Percentiles rank a stretch among this genome's conserved stretches.
These are phyloP conservation scores for Prorops nasuta DNA, from an alignment of 1,140 invertebrate genomes.

Conservation along the genomic window DNA sequence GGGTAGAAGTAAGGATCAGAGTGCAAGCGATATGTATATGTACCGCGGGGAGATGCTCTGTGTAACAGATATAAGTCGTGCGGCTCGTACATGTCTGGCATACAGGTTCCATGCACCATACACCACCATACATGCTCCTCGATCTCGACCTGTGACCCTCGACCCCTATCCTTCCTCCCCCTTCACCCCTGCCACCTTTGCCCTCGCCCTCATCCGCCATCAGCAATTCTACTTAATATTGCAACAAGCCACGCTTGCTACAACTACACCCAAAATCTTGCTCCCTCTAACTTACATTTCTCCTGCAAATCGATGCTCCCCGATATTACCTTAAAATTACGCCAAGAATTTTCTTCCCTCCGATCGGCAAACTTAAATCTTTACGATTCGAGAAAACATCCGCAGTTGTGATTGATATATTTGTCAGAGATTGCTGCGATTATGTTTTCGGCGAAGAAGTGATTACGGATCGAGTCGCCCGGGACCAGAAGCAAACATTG, in stretches of 20 bases:
- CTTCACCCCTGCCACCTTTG: background rate
- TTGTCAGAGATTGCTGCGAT: too few species aligned
- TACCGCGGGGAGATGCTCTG: constrained; percentile 2
- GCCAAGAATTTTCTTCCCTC: too few species aligned
- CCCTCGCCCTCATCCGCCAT: background rate
- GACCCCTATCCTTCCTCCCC: background rate
- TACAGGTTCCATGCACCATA: too few species aligned
- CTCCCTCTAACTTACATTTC: too few species aligned
- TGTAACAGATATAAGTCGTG: constrained; percentile 31
- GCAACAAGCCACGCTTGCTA: too few species aligned
- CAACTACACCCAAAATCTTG: too few species aligned
- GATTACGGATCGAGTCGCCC: constrained; percentile 22
- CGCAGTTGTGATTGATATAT: too few species aligned
- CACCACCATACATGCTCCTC: constrained; percentile 8
- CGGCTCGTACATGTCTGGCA: background rate
- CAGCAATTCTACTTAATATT: constrained; percentile 36
- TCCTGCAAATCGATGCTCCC: too few species aligned
- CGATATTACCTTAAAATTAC: too few species aligned
- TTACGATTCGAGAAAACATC: too few species aligned
- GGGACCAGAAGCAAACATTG: constrained; percentile 23
- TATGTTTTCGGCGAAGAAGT: constrained; percentile 26
- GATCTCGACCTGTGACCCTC: background rate
- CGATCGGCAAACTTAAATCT: too few species aligned
- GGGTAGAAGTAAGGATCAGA: too few species aligned
- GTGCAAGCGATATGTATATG: background rate